Conservation (phyloP, 2,797 vertebrate species). For the Vipera latastei region DNA sequence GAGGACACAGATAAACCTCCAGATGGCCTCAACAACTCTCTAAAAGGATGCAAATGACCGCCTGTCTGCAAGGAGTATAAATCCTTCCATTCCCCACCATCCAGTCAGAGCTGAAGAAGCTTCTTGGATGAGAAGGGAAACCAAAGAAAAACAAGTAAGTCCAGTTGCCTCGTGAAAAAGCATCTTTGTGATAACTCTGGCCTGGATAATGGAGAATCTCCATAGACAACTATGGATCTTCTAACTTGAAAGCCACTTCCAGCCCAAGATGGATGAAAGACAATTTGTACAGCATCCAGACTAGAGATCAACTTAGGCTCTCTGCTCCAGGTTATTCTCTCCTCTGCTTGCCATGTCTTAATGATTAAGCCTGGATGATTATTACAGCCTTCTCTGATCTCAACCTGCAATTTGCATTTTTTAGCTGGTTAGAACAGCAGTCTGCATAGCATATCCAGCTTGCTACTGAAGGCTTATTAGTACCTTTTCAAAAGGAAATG, state of each 20-base stretch:
- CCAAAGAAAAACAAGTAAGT: too few species aligned
- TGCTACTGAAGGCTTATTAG: neutral
- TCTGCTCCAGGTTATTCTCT: neutral
- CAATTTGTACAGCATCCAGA: neutral
- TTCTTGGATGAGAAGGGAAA: too few species aligned
- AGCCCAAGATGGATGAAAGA: neutral
- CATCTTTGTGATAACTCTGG: too few species aligned
- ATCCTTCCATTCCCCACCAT: too few species aligned
- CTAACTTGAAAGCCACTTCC: neutral
- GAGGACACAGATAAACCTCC: too few species aligned
- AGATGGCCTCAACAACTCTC: too few species aligned
- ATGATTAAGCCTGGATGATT: neutral
- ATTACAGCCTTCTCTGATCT: neutral
- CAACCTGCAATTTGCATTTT: neutral
- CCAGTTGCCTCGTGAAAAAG: too few species aligned
- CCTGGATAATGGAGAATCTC: too few species aligned
- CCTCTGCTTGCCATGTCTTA: neutral
- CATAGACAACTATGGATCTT: neutral
- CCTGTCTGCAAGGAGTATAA: too few species aligned
- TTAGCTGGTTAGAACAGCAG: neutral
- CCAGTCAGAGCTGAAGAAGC: too few species aligned
- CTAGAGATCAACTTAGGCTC: neutral
- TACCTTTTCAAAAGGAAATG: neutral
- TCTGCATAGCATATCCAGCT: neutral
- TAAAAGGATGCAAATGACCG: too few species aligned